These are phyloP conservation scores for Ellobium chinense DNA, from an alignment of 2,888 invertebrate genomes.

Conservation along the genomic window DNA sequence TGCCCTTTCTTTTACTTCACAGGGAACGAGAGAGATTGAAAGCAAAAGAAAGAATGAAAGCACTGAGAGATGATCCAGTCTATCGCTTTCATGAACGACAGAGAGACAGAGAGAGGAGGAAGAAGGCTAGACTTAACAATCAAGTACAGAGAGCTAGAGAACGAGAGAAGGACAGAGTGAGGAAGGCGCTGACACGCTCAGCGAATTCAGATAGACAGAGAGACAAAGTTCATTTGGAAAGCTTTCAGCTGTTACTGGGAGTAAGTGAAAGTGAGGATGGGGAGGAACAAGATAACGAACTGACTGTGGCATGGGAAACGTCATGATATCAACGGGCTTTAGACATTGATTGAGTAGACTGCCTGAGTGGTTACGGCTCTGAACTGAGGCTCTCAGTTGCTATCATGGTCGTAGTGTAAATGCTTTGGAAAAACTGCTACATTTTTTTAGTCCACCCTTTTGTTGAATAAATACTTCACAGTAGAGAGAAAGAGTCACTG, in stretches of 20 bases:
- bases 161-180: constrained; percentile 3
- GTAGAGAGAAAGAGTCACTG: too few relatives aligned
- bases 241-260: background rate
- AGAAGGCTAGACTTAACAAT: background rate
- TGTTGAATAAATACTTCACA: too few relatives aligned
- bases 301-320: too few relatives aligned
- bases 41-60: background rate
- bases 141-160: background rate
- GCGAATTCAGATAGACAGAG: background rate
- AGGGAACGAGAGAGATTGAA: constrained; percentile 9
- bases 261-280: background rate
- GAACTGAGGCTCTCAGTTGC: too few relatives aligned
- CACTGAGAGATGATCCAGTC: background rate
- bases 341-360: too few relatives aligned
- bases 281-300: background rate
- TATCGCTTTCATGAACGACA: constrained; percentile 13
- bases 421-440: too few relatives aligned
- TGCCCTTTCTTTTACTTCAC: background rate
- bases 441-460: too few relatives aligned
- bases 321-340: too few relatives aligned
- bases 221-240: background rate
- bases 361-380: too few relatives aligned
- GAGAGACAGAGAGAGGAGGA: constrained; percentile 17
- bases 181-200: background rate
- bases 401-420: too few relatives aligned